Base-by-base conservation (phyloP, 2,113 vertebrate genomes). In the Stegostoma tigrinum region DNA sequence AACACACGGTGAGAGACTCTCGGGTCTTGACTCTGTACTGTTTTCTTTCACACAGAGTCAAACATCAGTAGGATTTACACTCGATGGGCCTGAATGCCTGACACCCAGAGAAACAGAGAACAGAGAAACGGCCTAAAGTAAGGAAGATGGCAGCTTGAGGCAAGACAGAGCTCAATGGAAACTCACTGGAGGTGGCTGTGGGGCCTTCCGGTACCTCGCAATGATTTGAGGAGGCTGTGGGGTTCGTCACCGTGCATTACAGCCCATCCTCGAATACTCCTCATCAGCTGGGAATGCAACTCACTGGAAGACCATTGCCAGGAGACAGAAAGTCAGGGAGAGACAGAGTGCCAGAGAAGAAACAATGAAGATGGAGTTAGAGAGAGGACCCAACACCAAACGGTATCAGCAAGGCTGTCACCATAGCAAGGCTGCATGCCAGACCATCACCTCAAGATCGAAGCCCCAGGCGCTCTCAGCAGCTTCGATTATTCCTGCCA, bases 281-380 rank as follows among this genome's bases (percentile, higher is more conserved):
- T 98, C 98, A 99, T 98, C 98, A 99, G 98, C 98, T 99, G 98
- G 96, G 98, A 98, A 98, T 99, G 98, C 98, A 99, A 98, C 96
- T 99, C 98, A 97, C 99, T 99, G 97, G 97, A 97, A 95, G 96
- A 96, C 96, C 42, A 96, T 96, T 52, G 95, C 72, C 96, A 97
- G 95, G 96, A 96, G 96, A 96, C 24, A 66, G 3, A 96, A 34
- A 91, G 89, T 52, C 87, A 38, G 61, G 91, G 68, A 55, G 78
- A 72, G 15, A 42, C 38, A 42, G 27, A 19, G 48, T 0, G 38
- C 17, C 4, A 72, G n/a, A 95, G 42, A 27, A 48, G 45, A 42
- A 95, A 34, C 19, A 64, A 95, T 24, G 52, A 95, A 23, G 45
- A 67, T 10, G 48, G 30, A 24, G 38, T 80, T 52, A 55, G 30